A percentile compares a stretch with the other conserved stretches of the same genome.
phyloP scores from a whole-genome alignment of 2,888 invertebrate genomes.

The Tetropium fuscum region DNA sequence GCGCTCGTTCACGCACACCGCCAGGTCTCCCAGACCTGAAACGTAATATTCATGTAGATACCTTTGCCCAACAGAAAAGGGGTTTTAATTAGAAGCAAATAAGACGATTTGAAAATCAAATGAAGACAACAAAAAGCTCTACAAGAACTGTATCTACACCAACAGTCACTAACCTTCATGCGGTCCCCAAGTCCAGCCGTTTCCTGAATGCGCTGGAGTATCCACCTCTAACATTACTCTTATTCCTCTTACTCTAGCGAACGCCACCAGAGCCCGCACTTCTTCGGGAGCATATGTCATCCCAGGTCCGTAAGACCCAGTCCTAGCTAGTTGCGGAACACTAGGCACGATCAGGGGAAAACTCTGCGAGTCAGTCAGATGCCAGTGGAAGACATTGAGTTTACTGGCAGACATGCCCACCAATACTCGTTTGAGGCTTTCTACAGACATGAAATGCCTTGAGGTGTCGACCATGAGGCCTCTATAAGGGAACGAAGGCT shows the following conservation, averaged over 20 bases:
- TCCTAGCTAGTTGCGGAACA: conserved; percentile 82
- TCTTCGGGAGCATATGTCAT: conserved; percentile 76
- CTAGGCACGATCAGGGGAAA: conserved; percentile 86
- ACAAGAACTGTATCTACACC: no score
- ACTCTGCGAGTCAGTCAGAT: conserved; percentile 90
- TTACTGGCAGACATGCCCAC: conserved; percentile 92
- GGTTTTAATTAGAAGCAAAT: no score
- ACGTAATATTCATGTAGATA: conserved; percentile 15
- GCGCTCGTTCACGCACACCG: conserved; percentile 80
- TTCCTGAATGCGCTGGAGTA: conserved; percentile 90
- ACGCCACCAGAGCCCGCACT: conserved; percentile 78
- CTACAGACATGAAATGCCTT: conserved; percentile 86
- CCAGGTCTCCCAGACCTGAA: conserved; percentile 75
- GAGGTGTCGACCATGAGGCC: conserved; percentile 93
- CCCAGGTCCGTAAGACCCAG: conserved; percentile 88
- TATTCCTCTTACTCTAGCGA: conserved; percentile 85
- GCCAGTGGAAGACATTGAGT: conserved; percentile 95
- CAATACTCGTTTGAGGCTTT: conserved; percentile 78
- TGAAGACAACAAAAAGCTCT: no score
- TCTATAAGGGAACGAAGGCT: conserved; percentile 83
- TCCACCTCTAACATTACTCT: conserved; percentile 91
- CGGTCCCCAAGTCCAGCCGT: conserved; percentile 88
- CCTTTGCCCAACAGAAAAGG: no score
- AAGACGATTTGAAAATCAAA: background rate
- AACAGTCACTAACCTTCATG: conserved; percentile 73